These are phyloP conservation scores for Muscidifurax raptorellus DNA, from an alignment of 1,140 invertebrate genomes.

Conservation along the genomic window DNA sequence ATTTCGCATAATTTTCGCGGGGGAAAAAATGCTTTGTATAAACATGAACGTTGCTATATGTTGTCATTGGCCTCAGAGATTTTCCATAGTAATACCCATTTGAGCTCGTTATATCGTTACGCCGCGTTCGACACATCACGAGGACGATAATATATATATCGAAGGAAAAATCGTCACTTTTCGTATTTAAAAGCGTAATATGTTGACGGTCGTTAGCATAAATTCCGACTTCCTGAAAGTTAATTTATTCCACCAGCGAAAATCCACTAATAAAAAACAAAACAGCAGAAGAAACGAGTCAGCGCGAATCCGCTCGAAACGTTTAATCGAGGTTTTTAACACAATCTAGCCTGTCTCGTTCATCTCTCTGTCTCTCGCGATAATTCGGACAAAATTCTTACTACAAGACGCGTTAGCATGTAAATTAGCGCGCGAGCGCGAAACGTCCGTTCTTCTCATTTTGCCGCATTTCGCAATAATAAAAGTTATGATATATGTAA, in stretches of 20 bases:
- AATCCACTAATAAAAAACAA: neutral
- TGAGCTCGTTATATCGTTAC: neutral
- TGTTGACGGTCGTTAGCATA: neutral
- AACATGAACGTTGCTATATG: neutral
- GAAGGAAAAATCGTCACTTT: constrained; percentile 8
- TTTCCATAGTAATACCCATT: neutral
- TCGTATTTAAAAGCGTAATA: neutral
- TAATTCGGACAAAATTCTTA: constrained; percentile 19
- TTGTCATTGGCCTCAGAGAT: neutral
- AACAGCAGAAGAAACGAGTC: neutral
- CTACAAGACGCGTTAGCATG: neutral
- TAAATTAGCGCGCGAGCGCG: constrained; percentile 5
- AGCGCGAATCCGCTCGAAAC: neutral
- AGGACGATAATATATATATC: no score
- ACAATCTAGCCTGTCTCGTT: neutral
- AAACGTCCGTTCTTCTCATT: neutral
- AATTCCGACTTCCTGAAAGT: neutral
- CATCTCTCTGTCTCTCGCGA: neutral
- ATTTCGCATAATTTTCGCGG: neutral
- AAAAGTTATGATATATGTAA: constrained; percentile 45
- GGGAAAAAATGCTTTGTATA: neutral
- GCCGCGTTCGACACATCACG: neutral
- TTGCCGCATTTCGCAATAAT: constrained; percentile 14
- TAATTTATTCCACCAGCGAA: neutral
- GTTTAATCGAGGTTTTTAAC: neutral